These are phyloP conservation scores for Passer domesticus DNA, from an alignment of 2,113 vertebrate genomes.

Conservation along the genomic window DNA sequence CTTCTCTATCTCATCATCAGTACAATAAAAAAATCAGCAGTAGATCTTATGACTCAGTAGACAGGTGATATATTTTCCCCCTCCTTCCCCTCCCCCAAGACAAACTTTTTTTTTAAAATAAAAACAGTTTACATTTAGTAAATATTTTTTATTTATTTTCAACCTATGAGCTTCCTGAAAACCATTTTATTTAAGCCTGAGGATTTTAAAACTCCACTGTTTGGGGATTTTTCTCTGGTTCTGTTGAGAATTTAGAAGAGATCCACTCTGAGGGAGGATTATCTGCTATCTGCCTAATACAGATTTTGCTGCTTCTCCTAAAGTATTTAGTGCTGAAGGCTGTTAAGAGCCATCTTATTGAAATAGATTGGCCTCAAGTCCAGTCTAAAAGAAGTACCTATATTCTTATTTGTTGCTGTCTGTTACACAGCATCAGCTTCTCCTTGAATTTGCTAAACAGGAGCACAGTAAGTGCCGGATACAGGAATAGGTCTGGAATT, in stretches of 20 bases:
- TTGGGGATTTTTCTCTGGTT: background rate
- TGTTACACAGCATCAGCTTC: background rate
- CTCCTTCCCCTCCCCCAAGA: background rate
- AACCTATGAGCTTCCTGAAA: background rate
- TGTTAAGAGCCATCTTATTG: background rate
- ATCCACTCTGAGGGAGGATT: slow-evolving; percentile 37
- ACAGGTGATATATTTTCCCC: background rate
- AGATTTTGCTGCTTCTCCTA: slow-evolving; percentile 5
- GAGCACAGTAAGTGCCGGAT: background rate
- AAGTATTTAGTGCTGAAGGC: background rate
- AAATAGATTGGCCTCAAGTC: background rate
- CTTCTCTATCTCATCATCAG: background rate
- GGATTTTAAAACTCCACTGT: background rate
- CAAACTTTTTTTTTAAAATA: background rate
- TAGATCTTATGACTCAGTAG: background rate
- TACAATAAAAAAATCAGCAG: background rate
- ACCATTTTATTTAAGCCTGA: background rate
- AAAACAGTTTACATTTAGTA: background rate
- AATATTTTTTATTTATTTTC: background rate
- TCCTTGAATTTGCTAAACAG: background rate
- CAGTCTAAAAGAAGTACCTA: background rate
- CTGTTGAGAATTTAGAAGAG: slow-evolving; percentile 11
- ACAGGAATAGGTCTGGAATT: background rate
- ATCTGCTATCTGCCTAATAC: slow-evolving; percentile 48
- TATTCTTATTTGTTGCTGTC: background rate